These are phyloP conservation scores for Protobothrops mucrosquamatus DNA, from an alignment of 2,113 vertebrate species.

Conservation along the genomic window DNA sequence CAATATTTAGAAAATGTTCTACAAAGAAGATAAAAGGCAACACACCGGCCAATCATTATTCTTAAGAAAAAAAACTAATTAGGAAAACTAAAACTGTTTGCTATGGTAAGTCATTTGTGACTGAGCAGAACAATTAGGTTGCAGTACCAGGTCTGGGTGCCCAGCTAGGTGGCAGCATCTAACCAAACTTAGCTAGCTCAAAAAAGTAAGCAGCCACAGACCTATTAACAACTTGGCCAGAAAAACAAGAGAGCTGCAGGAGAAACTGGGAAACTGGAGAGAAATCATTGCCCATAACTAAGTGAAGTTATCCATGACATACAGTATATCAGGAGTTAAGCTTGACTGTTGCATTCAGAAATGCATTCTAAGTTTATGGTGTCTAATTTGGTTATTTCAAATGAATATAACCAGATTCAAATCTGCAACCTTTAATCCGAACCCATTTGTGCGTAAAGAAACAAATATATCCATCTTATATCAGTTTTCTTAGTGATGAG, in stretches of 20 bases:
- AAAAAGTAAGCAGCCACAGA: background rate
- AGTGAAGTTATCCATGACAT: background rate
- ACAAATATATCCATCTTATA: background rate
- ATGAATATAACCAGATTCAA: background rate
- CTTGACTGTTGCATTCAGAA: background rate
- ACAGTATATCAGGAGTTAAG: background rate
- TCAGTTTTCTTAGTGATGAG: background rate
- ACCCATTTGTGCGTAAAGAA: background rate
- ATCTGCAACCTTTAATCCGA: background rate
- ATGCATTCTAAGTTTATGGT: background rate
- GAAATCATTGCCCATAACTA: background rate
- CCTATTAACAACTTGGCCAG: background rate
- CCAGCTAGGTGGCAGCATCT: background rate
- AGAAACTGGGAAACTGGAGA: background rate
- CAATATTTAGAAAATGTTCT: background rate
- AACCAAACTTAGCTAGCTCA: background rate
- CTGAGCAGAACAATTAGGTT: background rate
- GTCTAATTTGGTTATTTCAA: background rate
- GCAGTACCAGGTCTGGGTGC: background rate
- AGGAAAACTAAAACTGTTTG: background rate
- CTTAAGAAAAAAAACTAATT: background rate
- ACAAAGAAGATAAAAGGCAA: constrained; percentile 4
- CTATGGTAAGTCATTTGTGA: background rate
- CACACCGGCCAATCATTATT: constrained; percentile 14
- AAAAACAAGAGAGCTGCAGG: background rate